These are phyloP conservation scores for Danaus plexippus DNA, from an alignment of 1,140 invertebrate species.

Conservation along the genomic window DNA sequence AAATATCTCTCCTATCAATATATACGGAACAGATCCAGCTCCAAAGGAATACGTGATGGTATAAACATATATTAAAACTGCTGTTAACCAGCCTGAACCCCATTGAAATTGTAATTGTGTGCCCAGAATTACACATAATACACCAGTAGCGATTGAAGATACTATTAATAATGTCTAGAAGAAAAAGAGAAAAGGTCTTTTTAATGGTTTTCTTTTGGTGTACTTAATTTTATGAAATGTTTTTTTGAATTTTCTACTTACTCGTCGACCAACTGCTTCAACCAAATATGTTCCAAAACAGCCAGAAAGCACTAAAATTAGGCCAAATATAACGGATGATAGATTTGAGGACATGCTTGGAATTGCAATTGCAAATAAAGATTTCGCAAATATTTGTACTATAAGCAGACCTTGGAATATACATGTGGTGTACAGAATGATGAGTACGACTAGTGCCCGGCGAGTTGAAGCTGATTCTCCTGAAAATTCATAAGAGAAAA, in stretches of 20 bases:
- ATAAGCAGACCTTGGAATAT: conserved; percentile 42
- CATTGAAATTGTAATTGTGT: conserved; percentile 35
- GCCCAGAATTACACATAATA: conserved; percentile 33
- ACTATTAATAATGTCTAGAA: conserved; percentile 38
- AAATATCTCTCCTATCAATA: conserved; percentile 40
- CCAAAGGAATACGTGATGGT: conserved; percentile 28
- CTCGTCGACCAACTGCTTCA: conserved; percentile 35
- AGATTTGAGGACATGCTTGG: conserved; percentile 29
- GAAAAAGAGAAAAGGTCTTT: conserved; percentile 1
- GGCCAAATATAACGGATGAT: conserved; percentile 32
- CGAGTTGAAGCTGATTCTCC: conserved; percentile 26
- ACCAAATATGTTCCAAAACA: conserved; percentile 30
- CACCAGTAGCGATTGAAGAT: conserved; percentile 26
- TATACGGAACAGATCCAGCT: conserved; percentile 38
- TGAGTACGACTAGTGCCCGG: conserved; percentile 21
- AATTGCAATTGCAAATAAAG: conserved; percentile 31
- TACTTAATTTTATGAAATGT: too few species aligned
- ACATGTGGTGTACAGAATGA: conserved; percentile 25
- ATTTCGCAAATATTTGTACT: conserved; percentile 39
- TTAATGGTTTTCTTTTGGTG: too few species aligned
- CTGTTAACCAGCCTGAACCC: conserved; percentile 34
- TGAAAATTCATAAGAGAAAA: conserved; percentile 8
- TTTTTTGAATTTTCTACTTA: conserved; percentile 11
- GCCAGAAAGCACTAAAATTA: conserved; percentile 24
- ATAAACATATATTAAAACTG: conserved; percentile 32